Percentiles rank a stretch among this genome's conserved stretches.
Evolutionary conservation across 2,113 vertebrate species (phyloP).

Genomic region (Burhinus bistriatus): DNA sequence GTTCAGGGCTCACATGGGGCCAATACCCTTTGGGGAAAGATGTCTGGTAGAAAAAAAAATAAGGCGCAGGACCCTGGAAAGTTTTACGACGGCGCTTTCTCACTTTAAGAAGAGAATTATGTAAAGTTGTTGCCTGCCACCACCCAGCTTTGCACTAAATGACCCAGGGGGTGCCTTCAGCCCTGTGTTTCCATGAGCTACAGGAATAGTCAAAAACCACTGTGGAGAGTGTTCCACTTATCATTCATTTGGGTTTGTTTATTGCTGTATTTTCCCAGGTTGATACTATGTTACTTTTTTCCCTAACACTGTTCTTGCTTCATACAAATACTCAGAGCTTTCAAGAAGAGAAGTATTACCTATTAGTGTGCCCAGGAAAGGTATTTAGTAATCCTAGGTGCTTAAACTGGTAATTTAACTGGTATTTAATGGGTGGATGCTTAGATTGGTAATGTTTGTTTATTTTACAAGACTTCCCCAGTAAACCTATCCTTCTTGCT

Average conservation of each 20-base stretch:
- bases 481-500: slow-evolving; percentile 26
- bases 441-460: slow-evolving; percentile 38
- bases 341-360: slow-evolving; percentile 25
- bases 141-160: not conserved
- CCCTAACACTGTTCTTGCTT: not conserved
- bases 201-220: not conserved
- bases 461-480: slow-evolving; percentile 16
- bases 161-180: not conserved
- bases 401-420: slow-evolving; percentile 35
- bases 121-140: not conserved
- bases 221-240: not conserved
- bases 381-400: slow-evolving; percentile 48
- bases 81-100: fast-evolving
- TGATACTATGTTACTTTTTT: not conserved
- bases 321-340: slow-evolving; percentile 11
- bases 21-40: not conserved
- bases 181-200: not conserved
- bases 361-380: slow-evolving; percentile 29
- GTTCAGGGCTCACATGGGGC: not conserved
- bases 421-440: slow-evolving; percentile 39
- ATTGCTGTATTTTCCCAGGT: not conserved
- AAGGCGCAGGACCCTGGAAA: not conserved
- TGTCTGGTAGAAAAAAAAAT: not conserved
- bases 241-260: not conserved
- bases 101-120: not conserved